Percentiles rank a stretch among this genome's conserved stretches.
phyloP scores from a whole-genome alignment of 2,888 invertebrate species.

The Troglohyphantes excavatus region DNA sequence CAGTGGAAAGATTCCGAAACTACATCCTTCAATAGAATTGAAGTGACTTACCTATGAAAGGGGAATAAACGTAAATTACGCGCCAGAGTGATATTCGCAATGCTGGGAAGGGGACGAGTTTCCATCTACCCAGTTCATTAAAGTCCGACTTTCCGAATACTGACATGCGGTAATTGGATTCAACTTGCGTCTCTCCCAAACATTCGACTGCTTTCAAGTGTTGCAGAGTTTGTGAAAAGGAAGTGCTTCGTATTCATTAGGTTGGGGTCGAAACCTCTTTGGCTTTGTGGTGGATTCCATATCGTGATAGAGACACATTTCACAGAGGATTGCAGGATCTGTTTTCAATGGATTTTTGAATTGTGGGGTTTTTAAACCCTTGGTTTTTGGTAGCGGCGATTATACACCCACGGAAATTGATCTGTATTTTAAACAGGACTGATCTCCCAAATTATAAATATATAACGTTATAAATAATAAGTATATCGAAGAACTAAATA shows the following conservation, averaged over 20 bases:
- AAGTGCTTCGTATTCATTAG: constrained; percentile 60
- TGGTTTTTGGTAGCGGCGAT: too few species aligned
- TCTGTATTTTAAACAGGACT: too few species aligned
- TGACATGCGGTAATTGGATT: constrained; percentile 75
- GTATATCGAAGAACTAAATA: too few species aligned
- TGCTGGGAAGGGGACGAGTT: constrained; percentile 42
- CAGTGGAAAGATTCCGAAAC: too few species aligned
- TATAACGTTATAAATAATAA: too few species aligned
- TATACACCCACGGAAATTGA: too few species aligned
- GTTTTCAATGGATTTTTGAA: too few species aligned
- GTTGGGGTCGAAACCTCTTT: constrained; percentile 38
- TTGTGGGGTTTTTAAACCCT: too few species aligned
- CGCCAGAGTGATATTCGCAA: constrained; percentile 32
- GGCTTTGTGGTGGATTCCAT: constrained; percentile 35
- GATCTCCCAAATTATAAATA: too few species aligned
- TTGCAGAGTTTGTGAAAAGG: constrained; percentile 63
- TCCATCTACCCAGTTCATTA: constrained; percentile 64
- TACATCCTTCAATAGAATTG: background rate
- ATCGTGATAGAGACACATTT: too few species aligned
- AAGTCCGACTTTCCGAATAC: constrained; percentile 62
- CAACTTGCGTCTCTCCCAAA: constrained; percentile 58
- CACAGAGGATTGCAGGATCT: too few species aligned
- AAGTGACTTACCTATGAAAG: background rate
- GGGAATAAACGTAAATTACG: constrained; percentile 53
- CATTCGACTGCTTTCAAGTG: constrained; percentile 70